A percentile compares a stretch with the other conserved stretches of the same genome.
Conservation (phyloP, 2,797 vertebrate species). For the Bradypus variegatus region DNA sequence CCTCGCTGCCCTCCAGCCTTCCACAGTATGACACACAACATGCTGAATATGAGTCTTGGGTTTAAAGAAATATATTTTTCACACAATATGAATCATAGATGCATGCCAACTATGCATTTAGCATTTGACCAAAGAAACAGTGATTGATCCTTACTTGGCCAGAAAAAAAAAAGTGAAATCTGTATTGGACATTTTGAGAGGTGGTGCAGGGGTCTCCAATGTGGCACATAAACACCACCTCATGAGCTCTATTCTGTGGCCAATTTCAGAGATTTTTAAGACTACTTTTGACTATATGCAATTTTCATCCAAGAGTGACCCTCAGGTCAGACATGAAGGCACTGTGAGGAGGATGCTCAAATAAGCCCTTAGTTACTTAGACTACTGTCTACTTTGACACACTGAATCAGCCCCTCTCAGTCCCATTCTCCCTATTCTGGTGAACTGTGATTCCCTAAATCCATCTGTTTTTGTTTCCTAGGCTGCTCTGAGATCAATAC, state of each 20-base stretch:
- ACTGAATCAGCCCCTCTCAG: background rate
- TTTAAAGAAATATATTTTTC: background rate
- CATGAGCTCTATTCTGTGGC: background rate
- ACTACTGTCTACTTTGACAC: too few species aligned
- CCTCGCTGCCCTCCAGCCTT: background rate
- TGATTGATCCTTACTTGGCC: background rate
- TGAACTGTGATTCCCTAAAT: background rate
- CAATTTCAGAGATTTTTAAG: background rate
- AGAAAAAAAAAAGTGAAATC: background rate
- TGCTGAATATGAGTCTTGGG: background rate
- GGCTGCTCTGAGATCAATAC: too few species aligned
- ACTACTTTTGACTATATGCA: background rate
- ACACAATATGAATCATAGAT: background rate
- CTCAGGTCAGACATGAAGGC: background rate
- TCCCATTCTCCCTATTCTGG: rapidly evolving
- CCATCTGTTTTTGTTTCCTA: background rate
- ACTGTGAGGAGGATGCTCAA: background rate
- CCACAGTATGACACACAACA: background rate
- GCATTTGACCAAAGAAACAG: background rate
- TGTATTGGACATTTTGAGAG: background rate
- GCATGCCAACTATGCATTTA: background rate
- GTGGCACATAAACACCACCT: background rate
- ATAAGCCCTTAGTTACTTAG: background rate
- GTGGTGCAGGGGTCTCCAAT: background rate
- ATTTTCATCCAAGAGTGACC: background rate